phyloP scores from a whole-genome alignment of 2,113 vertebrate genomes.

The Crotophaga sulcirostris region DNA sequence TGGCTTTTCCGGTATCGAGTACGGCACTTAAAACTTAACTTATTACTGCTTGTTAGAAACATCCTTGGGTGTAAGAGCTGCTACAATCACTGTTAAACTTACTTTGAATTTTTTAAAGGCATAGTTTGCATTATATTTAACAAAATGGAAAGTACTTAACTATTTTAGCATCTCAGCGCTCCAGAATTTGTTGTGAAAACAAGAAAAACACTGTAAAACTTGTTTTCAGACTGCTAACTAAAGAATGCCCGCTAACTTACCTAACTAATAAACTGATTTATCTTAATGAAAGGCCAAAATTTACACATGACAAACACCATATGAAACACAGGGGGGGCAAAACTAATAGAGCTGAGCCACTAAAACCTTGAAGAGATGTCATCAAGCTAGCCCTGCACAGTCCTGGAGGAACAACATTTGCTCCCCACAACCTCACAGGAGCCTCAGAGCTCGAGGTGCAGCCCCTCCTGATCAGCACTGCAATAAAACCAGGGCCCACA shows the following conservation, averaged over 20 bases:
- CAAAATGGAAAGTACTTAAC: neutral
- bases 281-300: neutral
- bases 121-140: neutral
- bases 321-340: neutral
- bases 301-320: neutral
- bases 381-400: too few relatives aligned
- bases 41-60: conserved; percentile 7
- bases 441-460: neutral
- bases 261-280: neutral
- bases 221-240: neutral
- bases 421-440: neutral
- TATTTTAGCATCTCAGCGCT: neutral
- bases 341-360: neutral
- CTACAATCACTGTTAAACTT: neutral
- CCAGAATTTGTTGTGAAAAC: neutral
- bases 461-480: neutral
- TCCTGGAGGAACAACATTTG: neutral
- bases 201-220: neutral
- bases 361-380: neutral
- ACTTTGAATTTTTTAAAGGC: neutral
- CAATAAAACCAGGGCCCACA: neutral
- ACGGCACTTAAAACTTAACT: conserved; percentile 36
- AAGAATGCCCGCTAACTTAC: neutral
- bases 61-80: neutral
- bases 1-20: neutral